Conservation (phyloP, 2,113 vertebrate genomes). For the Neoarius graeffei region DNA sequence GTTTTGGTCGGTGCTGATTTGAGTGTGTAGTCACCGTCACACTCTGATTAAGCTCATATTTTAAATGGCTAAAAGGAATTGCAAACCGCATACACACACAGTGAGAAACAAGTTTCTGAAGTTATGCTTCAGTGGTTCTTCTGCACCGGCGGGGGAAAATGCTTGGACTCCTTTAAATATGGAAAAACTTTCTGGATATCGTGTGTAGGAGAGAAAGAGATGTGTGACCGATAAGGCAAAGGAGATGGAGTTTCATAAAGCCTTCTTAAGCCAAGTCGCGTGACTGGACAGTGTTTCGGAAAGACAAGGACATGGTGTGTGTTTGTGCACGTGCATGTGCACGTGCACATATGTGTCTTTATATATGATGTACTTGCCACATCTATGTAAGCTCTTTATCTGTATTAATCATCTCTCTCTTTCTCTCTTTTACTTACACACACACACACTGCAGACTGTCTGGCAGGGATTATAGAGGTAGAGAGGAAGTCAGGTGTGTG, state of each 20-base stretch:
- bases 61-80: slow-evolving; percentile 7
- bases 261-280: slow-evolving; percentile 25
- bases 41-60: slow-evolving; percentile 10
- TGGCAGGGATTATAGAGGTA: neutral
- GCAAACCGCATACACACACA: neutral
- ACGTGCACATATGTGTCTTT: neutral
- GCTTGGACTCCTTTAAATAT: neutral
- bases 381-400: neutral
- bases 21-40: neutral
- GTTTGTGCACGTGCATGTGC: neutral
- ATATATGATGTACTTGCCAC: neutral
- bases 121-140: slow-evolving; percentile 32
- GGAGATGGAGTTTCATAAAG: slow-evolving; percentile 3
- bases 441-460: neutral
- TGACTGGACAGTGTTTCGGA: slow-evolving; percentile 12
- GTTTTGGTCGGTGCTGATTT: neutral
- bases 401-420: slow-evolving; percentile 6
- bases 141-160: neutral
- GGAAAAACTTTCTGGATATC: slow-evolving; percentile 11
- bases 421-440: neutral
- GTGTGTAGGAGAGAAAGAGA: neutral
- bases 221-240: slow-evolving; percentile 1
- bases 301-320: neutral
- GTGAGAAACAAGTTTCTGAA: slow-evolving; percentile 46
- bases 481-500: neutral